These are phyloP conservation scores for Sminthurides aquaticus DNA, from an alignment of 2,888 invertebrate genomes.

Conservation along the genomic window DNA sequence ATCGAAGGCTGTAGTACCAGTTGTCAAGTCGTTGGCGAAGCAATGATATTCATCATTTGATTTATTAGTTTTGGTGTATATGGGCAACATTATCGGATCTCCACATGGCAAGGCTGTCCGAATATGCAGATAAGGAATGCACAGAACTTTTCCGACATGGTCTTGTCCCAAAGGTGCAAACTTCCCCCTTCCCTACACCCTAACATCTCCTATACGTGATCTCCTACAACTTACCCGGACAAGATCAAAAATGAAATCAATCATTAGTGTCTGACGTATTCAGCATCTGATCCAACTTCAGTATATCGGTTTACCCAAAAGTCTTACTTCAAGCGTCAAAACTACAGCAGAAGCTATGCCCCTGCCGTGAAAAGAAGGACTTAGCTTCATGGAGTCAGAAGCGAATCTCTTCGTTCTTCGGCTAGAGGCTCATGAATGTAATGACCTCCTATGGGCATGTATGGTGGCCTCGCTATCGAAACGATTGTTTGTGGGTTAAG, in stretches of 20 bases:
- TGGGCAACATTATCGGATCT: not conserved
- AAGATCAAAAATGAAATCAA: conserved; percentile 43
- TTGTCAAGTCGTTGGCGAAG: conserved; percentile 11
- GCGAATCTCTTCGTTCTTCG: too few species aligned
- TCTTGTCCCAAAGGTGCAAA: conserved; percentile 4
- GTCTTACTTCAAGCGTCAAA: not conserved
- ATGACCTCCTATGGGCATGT: conserved; percentile 31
- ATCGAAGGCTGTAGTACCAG: conserved; percentile 17
- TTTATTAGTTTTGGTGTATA: too few species aligned
- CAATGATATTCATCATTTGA: not conserved
- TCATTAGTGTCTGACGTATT: conserved; percentile 40
- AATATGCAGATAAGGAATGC: not conserved
- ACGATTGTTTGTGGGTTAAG: conserved; percentile 31
- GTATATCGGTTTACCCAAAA: conserved; percentile 1
- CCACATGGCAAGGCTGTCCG: not conserved
- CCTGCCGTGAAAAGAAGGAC: not conserved
- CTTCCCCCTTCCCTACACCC: conserved; percentile 20
- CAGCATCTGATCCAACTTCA: conserved; percentile 11
- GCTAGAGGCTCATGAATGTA: conserved; percentile 10
- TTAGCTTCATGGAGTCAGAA: too few species aligned
- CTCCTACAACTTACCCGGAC: conserved; percentile 43
- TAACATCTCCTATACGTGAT: conserved; percentile 25
- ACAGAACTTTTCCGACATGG: not conserved
- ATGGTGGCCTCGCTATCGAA: conserved; percentile 28
- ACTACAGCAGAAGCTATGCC: conserved; percentile 10